Base-by-base conservation (phyloP, 1,140 invertebrate genomes). In the Drosophila neocordata region DNA sequence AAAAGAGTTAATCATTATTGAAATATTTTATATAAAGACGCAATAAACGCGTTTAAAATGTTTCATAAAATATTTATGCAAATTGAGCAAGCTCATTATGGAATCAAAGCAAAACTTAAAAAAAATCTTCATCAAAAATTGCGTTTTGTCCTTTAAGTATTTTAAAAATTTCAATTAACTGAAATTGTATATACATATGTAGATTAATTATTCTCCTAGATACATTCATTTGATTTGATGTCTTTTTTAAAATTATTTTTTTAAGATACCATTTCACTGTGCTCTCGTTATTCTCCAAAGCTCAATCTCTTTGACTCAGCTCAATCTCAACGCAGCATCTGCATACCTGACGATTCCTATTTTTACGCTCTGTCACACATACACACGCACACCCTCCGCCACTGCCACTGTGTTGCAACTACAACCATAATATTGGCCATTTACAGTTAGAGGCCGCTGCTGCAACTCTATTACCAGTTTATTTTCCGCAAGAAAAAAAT, bases 371-470 rank as follows among this genome's bases (percentile, higher is more conserved):
- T 58, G 60, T 73, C 63, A 57, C 71, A 74, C 69, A 66, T 62
- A 70, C 56, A 63, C 71, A 68, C 63, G 67, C 71, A 51, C 31
- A 8, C 41, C 11, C 37, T 11, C 20, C 6, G 20, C 22, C n/a
- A 11, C 13, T 37, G 20, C 22, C 38, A 22, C 5, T 31, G 51
- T 44, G 31, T 20, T 44, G 48, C 59, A 56, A 15, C 35, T 35
- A 37, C 37, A 60, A 51, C 34, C 62, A 18, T 64, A 60, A 60
- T 65, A 63, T 66, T 73, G 65, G 65, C 65, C 73, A 69, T 85
- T 85, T 85, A 85, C 81, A 87, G 81, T 87, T 85, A 85, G 77
- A 68, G 64, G 69, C 77, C 58, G 73, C 60, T 77, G 53, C 61
- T 68, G 64, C 59, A 74, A 67, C 41, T 75, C 57, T 64, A 71